Conservation (phyloP, 2,888 invertebrate species). For the Cataglyphis albicans region DNA sequence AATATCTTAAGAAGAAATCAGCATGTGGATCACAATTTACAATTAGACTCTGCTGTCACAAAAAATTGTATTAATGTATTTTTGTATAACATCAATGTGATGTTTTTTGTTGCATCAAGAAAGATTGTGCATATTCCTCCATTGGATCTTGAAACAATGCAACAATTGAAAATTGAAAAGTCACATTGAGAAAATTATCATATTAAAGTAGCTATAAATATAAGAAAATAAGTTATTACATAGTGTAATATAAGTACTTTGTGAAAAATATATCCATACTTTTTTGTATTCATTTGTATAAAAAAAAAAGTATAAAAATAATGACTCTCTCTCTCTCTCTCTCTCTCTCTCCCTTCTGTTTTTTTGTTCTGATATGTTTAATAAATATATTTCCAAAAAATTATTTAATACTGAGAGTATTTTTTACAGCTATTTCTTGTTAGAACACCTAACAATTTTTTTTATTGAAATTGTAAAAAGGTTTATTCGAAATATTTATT, state of each 20-base stretch:
- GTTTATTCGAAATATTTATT: background rate
- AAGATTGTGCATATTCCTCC: conserved; percentile 84
- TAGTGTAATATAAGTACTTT: conserved; percentile 7
- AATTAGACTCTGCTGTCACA: conserved; percentile 87
- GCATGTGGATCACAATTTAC: conserved; percentile 89
- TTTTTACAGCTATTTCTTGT: background rate
- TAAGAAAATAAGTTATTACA: background rate
- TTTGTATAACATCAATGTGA: conserved; percentile 88
- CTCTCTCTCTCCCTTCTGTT: background rate
- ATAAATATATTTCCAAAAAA: background rate
- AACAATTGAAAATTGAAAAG: conserved; percentile 79
- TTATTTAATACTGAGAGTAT: background rate
- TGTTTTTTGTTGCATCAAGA: conserved; percentile 88
- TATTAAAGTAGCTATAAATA: conserved; percentile 52
- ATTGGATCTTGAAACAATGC: conserved; percentile 82
- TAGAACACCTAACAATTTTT: no score
- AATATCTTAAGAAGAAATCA: conserved; percentile 89
- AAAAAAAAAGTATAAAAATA: background rate
- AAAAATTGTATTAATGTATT: conserved; percentile 90
- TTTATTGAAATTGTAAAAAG: background rate
- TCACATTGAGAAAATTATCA: conserved; percentile 79
- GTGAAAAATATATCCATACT: conserved; percentile 4
- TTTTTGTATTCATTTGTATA: background rate
- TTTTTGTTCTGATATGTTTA: background rate
- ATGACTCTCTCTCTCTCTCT: background rate